Evolutionary conservation across 1,140 invertebrate species (phyloP).

Genomic region (Acromyrmex heyeri): DNA sequence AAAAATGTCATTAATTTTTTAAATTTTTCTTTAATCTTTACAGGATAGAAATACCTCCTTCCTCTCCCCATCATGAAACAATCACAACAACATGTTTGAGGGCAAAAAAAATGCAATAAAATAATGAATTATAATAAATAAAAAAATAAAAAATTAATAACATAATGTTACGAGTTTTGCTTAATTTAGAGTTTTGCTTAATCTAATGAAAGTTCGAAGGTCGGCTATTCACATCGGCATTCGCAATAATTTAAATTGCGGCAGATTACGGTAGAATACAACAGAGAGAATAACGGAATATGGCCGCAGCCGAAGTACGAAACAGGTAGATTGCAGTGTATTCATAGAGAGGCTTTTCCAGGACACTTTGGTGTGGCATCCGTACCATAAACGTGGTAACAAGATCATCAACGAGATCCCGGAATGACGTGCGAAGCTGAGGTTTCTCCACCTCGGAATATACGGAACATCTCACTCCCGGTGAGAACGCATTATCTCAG

Average conservation of each 20-base stretch:
- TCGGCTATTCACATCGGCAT: not conserved
- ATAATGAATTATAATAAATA: no score
- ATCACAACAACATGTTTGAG: no score
- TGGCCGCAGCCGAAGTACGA: not conserved
- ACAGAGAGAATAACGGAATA: slow-evolving; percentile 3
- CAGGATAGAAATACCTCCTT: no score
- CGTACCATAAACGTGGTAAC: slow-evolving; percentile 49
- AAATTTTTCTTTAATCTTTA: no score
- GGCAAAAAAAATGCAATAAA: no score
- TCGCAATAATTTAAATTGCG: slow-evolving; percentile 34
- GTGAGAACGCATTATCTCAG: slow-evolving; percentile 29
- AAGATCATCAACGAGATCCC: slow-evolving; percentile 45
- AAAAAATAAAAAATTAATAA: no score
- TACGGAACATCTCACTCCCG: not conserved
- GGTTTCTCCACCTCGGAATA: slow-evolving; percentile 16
- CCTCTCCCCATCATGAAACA: no score
- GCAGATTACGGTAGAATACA: slow-evolving; percentile 41
- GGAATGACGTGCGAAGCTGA: slow-evolving; percentile 35
- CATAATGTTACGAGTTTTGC: not conserved
- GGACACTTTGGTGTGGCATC: slow-evolving; percentile 41
- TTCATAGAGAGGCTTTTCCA: slow-evolving; percentile 47
- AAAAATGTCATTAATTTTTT: no score
- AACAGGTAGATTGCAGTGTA: slow-evolving; percentile 33
- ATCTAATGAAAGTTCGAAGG: not conserved
- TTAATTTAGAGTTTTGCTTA: not conserved